phyloP scores from a whole-genome alignment of 2,797 vertebrate species.

The Tragelaphus eurycerus region DNA sequence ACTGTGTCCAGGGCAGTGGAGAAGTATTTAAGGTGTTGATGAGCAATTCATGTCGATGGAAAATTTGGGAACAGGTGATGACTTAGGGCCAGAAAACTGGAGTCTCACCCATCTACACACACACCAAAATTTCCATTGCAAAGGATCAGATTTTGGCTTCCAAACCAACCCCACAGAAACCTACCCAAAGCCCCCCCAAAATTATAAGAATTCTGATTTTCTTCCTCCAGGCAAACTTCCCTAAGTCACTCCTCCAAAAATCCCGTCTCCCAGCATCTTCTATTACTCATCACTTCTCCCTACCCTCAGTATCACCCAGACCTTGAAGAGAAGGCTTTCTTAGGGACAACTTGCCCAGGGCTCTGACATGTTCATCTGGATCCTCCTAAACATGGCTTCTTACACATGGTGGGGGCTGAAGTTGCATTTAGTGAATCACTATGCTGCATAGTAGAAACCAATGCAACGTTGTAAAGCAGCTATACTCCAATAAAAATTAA shows the following conservation, averaged over 20 bases:
- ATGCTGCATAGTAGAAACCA: not conserved
- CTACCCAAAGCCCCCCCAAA: not conserved
- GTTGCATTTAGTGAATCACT: not conserved
- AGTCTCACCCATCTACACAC: not conserved
- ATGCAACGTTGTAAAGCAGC: rapidly evolving
- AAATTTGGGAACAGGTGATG: not conserved
- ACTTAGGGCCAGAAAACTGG: not conserved
- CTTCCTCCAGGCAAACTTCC: not conserved
- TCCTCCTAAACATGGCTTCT: not conserved
- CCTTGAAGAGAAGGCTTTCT: not conserved
- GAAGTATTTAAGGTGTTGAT: not conserved
- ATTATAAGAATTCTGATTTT: not conserved
- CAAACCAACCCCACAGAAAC: not conserved
- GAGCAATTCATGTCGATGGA: not conserved
- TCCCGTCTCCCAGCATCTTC: too few species aligned
- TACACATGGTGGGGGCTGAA: not conserved
- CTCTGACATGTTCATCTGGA: not conserved
- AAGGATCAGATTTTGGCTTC: not conserved
- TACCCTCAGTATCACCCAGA: not conserved
- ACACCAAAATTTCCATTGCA: not conserved
- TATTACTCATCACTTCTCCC: not conserved
- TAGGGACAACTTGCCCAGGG: not conserved
- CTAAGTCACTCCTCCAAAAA: not conserved
- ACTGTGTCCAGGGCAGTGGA: not conserved
- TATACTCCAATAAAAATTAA: not conserved